Evolutionary conservation across 2,888 invertebrate species (phyloP), one percentile per base, ranked within the genome.

Genomic region (Cepaea hortensis): DNA sequence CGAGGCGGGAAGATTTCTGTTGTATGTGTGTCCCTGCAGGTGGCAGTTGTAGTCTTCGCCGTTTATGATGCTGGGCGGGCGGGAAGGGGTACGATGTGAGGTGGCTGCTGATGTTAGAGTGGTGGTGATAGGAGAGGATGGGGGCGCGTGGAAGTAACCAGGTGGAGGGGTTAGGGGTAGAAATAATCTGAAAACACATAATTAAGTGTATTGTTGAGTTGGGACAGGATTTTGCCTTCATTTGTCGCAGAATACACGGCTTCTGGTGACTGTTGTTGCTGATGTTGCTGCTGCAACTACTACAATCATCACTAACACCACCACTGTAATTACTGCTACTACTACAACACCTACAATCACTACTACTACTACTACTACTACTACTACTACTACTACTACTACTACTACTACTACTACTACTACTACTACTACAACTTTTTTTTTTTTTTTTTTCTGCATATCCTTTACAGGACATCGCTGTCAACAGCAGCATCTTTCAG

Each of bases 21-120:
- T 48, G 50, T 50, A 48, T 18, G 7, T 46, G 48, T 23, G 77
- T 5, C 61, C n/a, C 77, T n/a, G 77, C 77, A 79, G 77, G 77
- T 79, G 77, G 77, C 55, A 79, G 55, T 23, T 23, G 77, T 61
- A n/a, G n/a, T 79, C 55, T 55, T 61, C 15, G 48, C 73, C 77
- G 23, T 23, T 79, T 79, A 35, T 79, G 20, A 23, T 61, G 77
- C 61, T 50, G 50, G 76, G 75, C 35, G 55, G 55, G 35, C 0
- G 18, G 5, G 18, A 5, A 15, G 18, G 68, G 13, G n/a, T 18
- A 18, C 11, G 15, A 7, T 18, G 23, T 75, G 46, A 68, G 68
- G 48, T 62, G 80, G 62, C 62, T 62, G 61, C 48, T 77, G 48
- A 3, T 18, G 50, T 13, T 18, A 23, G 4, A 23, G 75, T 18